phyloP scores from a whole-genome alignment of 2,113 vertebrate species.

The Nothobranchius kuhntae region DNA sequence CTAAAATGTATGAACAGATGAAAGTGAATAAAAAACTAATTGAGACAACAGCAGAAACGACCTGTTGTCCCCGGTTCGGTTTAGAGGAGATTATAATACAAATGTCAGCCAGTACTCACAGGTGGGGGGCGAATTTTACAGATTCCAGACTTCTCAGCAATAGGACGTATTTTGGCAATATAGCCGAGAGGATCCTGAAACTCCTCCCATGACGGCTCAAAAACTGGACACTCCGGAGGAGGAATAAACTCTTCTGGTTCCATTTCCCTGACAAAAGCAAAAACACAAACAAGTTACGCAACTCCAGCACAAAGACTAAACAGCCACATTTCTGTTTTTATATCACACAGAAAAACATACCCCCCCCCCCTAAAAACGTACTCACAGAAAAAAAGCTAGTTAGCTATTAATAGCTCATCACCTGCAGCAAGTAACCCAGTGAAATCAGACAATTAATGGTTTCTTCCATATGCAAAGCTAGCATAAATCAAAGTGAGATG shows the following conservation, averaged over 20 bases:
- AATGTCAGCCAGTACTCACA: slow-evolving; percentile 74
- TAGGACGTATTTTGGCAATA: slow-evolving; percentile 94
- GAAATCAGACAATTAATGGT: not conserved
- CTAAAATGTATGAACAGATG: too few relatives aligned
- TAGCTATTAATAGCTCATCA: not conserved
- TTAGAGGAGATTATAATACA: not conserved
- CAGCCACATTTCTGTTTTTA: not conserved
- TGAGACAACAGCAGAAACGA: not conserved
- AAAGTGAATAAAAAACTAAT: not conserved
- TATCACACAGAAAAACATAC: too few relatives aligned
- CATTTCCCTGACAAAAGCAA: slow-evolving; percentile 73
- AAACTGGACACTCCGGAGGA: slow-evolving; percentile 96
- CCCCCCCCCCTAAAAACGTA: too few relatives aligned
- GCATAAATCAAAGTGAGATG: not conserved
- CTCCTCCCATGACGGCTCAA: slow-evolving; percentile 97
- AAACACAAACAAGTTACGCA: slow-evolving; percentile 16
- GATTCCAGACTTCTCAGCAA: slow-evolving; percentile 97
- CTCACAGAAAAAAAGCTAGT: too few relatives aligned
- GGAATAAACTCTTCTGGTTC: slow-evolving; percentile 90
- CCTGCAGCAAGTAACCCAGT: not conserved
- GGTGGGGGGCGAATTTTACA: slow-evolving; percentile 97
- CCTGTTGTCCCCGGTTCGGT: not conserved
- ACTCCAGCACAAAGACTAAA: not conserved
- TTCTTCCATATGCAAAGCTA: not conserved
- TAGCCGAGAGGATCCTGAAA: slow-evolving; percentile 94